Evolutionary conservation across 2,888 invertebrate species (phyloP).

Genomic region (Tetranychus piercei): DNA sequence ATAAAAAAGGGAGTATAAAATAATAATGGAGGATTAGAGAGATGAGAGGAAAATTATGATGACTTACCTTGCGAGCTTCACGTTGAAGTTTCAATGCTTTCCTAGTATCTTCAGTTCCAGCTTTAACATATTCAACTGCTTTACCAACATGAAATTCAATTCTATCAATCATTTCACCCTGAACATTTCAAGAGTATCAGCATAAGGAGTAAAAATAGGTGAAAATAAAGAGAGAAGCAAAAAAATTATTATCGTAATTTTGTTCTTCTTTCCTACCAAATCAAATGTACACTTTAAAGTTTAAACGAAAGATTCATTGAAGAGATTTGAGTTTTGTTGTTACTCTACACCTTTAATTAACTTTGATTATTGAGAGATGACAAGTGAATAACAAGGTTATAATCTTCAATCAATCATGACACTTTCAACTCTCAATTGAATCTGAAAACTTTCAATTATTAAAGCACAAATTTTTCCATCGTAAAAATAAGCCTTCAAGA

Average conservation of each 20-base stretch:
- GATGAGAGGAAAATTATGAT: not conserved
- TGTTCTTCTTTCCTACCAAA: not conserved
- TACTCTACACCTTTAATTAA: too few species aligned
- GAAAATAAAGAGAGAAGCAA: not conserved
- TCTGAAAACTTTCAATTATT: too few species aligned
- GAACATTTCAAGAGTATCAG: not conserved
- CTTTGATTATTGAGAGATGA: too few species aligned
- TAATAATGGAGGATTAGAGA: not conserved
- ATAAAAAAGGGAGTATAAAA: not conserved
- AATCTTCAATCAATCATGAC: too few species aligned
- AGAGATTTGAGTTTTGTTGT: too few species aligned
- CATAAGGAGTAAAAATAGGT: not conserved
- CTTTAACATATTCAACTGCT: constrained; percentile 41
- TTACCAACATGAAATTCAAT: constrained; percentile 42
- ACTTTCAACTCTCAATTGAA: too few species aligned
- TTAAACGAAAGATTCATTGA: too few species aligned
- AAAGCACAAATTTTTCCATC: too few species aligned
- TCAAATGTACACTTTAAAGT: not conserved
- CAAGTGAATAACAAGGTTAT: too few species aligned
- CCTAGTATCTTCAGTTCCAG: constrained; percentile 40
- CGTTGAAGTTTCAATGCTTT: constrained; percentile 41
- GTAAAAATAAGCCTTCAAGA: too few species aligned
- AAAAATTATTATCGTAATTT: not conserved
- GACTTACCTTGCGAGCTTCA: constrained; percentile 33
- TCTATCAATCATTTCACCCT: constrained; percentile 42